Evolutionary conservation across 2,113 vertebrate species (phyloP).

Genomic region (Pitta sordida): DNA sequence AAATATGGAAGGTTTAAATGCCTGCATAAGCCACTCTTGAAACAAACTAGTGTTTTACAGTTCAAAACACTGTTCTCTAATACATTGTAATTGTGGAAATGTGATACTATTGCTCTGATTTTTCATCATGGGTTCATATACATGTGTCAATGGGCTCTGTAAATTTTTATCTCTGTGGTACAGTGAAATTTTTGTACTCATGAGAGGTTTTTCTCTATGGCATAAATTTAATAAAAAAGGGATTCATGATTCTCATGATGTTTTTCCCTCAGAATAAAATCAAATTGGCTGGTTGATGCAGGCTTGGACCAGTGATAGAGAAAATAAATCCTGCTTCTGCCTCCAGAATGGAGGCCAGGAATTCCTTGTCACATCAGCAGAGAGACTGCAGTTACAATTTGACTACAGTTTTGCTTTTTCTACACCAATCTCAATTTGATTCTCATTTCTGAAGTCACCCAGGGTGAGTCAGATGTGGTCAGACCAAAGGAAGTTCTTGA

Average conservation of each 20-base stretch:
- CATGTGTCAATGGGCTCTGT: background rate
- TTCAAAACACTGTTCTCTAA: background rate
- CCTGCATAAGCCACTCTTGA: background rate
- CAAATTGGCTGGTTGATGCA: background rate
- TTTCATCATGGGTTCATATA: background rate
- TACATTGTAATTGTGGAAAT: background rate
- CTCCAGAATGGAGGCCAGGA: background rate
- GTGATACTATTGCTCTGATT: background rate
- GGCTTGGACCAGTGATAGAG: background rate
- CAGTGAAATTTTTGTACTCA: background rate
- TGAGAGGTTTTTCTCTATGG: background rate
- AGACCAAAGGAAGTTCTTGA: conserved; percentile 8
- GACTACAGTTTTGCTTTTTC: background rate
- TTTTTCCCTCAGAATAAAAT: background rate
- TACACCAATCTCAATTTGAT: background rate
- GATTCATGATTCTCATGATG: background rate
- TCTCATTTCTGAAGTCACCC: background rate
- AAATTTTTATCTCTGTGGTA: background rate
- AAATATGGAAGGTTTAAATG: background rate
- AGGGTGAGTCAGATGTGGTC: conserved; percentile 20
- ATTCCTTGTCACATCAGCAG: background rate
- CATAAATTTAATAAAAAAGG: background rate
- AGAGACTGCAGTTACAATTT: background rate
- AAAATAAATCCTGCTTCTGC: background rate
- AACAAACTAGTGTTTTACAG: background rate